Percentiles rank a stretch among this genome's conserved stretches.
These are phyloP conservation scores for Tetropium fuscum DNA, from an alignment of 2,888 invertebrate genomes.

Conservation along the genomic window DNA sequence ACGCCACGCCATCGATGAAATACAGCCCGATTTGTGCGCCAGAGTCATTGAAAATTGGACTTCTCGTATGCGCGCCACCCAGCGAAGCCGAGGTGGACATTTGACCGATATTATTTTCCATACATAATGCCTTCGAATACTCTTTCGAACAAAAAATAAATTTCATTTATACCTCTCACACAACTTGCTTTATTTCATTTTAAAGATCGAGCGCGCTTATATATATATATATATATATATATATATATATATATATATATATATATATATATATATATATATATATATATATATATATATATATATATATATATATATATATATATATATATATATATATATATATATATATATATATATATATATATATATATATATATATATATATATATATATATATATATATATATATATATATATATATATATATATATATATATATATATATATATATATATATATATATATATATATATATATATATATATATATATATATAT, in stretches of 20 bases:
- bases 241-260: not conserved
- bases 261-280: not conserved
- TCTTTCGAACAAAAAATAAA: too few relatives aligned
- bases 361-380: not conserved
- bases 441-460: not conserved
- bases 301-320: not conserved
- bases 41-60: too few relatives aligned
- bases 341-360: not conserved
- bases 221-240: not conserved
- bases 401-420: not conserved
- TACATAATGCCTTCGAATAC: too few relatives aligned
- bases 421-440: not conserved
- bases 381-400: not conserved
- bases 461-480: not conserved
- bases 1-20: too few relatives aligned
- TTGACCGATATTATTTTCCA: too few relatives aligned
- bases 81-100: too few relatives aligned
- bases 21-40: too few relatives aligned
- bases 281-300: not conserved
- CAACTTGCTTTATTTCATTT: too few relatives aligned
- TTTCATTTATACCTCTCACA: too few relatives aligned
- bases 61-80: too few relatives aligned
- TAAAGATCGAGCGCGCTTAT: too few relatives aligned
- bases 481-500: not conserved
- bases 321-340: not conserved